Base-by-base conservation (phyloP, 1,140 invertebrate genomes). In the Onthophagus taurus region DNA sequence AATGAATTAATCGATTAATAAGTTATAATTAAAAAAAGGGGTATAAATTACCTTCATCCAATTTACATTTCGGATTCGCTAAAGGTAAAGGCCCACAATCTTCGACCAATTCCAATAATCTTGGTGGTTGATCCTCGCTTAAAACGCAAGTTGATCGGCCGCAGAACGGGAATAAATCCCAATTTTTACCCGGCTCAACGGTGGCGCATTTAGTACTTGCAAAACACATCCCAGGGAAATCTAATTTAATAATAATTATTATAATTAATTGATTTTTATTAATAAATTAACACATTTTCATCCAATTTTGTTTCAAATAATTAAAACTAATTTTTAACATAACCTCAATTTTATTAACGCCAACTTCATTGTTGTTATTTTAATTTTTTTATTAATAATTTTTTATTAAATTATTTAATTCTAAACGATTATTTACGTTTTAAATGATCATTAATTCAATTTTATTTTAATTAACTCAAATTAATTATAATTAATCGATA, bases 201-300 rank as follows among this genome's bases (percentile, higher is more conserved):
- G 86, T 89, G 1, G 85, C 81, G 61, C 86, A 91, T 47, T 77
- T 78, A n/a, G 87, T 91, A 0, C 85, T 89, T 1, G 86, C 86
- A 65, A 90, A 91, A 58, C 87, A 91, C 71, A 87, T 76, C 7
- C 83, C 84, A 31, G 87, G 86, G 72, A 91, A 91, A 69, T 91
- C 86, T 91, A 67, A 4, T 67, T 41, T n/a, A 5, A 29, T 24
- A 33, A 26, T 7, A 26, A 26, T 26, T 26, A 26, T 26, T 26
- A 7, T 21, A n/a, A 1, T 13, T 16, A 9, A 35, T 36, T 36
- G 8, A 20, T 33, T 13, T 2, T n/a, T n/a, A n/a, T n/a, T n/a
- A n/a, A n/a, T n/a, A n/a, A n/a, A n/a, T n/a, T n/a, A n/a, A n/a
- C n/a, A n/a, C n/a, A n/a, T n/a, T n/a, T n/a, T n/a, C n/a, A n/a